Percentiles rank a stretch among this genome's conserved stretches.
phyloP scores from a whole-genome alignment of 2,113 vertebrate genomes.

The Sylvietta virens region DNA sequence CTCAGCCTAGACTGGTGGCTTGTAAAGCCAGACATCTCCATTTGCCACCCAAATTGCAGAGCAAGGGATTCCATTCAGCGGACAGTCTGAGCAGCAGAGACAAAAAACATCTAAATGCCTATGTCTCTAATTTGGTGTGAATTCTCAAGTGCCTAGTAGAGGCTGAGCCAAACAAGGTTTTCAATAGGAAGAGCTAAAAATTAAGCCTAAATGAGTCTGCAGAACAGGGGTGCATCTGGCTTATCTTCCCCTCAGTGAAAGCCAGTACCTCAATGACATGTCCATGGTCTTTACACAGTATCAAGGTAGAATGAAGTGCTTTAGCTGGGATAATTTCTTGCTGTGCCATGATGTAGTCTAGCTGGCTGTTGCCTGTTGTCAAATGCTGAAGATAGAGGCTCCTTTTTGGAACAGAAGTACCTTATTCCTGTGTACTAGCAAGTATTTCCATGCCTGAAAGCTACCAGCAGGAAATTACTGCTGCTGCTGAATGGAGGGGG shows the following conservation, averaged over 20 bases:
- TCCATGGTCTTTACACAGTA: neutral
- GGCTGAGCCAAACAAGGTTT: neutral
- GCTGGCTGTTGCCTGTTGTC: neutral
- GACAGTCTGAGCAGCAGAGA: neutral
- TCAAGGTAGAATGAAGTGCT: neutral
- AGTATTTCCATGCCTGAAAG: neutral
- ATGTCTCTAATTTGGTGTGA: neutral
- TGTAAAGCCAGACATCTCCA: neutral
- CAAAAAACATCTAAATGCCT: neutral
- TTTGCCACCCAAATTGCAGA: neutral
- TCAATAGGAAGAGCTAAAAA: neutral
- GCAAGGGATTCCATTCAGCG: neutral
- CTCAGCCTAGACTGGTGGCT: neutral
- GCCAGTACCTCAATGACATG: neutral
- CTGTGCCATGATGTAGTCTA: neutral
- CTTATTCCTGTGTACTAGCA: neutral
- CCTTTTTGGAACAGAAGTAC: neutral
- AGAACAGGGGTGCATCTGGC: neutral
- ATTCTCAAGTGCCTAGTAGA: neutral
- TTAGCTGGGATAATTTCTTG: neutral
- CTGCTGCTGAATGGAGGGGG: neutral
- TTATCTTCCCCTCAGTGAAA: neutral
- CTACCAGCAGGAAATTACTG: neutral
- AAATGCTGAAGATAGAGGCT: neutral
- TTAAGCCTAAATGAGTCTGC: neutral